A percentile compares a stretch with the other conserved stretches of the same genome.
These are phyloP conservation scores for Drosophila elegans DNA, from an alignment of 1,140 invertebrate genomes.

Conservation along the genomic window DNA sequence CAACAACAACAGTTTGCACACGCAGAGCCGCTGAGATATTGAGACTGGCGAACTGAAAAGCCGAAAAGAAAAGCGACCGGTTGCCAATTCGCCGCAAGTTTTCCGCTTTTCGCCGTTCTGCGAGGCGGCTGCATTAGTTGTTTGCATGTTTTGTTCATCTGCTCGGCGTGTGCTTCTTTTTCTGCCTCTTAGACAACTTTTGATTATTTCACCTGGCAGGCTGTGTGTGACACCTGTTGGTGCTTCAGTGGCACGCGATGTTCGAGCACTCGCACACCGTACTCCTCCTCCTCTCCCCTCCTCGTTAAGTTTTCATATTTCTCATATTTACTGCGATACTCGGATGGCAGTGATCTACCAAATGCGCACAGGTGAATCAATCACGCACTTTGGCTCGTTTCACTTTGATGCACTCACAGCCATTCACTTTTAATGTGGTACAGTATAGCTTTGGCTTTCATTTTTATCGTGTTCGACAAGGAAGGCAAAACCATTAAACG, in stretches of 20 bases:
- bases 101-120: slow-evolving; percentile 38
- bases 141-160: slow-evolving; percentile 53
- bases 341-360: slow-evolving; percentile 25
- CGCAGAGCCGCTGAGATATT: slow-evolving; percentile 37
- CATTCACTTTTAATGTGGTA: slow-evolving; percentile 2
- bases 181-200: slow-evolving; percentile 49
- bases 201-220: slow-evolving; percentile 39
- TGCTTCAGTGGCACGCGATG: slow-evolving; percentile 48
- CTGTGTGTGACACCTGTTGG: slow-evolving; percentile 48
- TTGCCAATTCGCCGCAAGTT: slow-evolving; percentile 31
- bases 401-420: slow-evolving; percentile 10
- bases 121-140: slow-evolving; percentile 42
- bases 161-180: slow-evolving; percentile 37
- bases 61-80: slow-evolving; percentile 13
- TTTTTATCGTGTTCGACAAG: too few relatives aligned
- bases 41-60: slow-evolving; percentile 25
- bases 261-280: slow-evolving; percentile 4
- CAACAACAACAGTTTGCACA: slow-evolving; percentile 8
- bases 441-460: neutral
- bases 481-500: too few relatives aligned
- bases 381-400: slow-evolving; percentile 22
- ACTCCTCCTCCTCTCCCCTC: neutral
- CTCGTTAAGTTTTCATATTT: slow-evolving; percentile 29
- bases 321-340: slow-evolving; percentile 1
- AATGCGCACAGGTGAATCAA: slow-evolving; percentile 1